Evolutionary conservation across 2,797 vertebrate genomes (phyloP).

Genomic region (Sebastes kiyomatsui): DNA sequence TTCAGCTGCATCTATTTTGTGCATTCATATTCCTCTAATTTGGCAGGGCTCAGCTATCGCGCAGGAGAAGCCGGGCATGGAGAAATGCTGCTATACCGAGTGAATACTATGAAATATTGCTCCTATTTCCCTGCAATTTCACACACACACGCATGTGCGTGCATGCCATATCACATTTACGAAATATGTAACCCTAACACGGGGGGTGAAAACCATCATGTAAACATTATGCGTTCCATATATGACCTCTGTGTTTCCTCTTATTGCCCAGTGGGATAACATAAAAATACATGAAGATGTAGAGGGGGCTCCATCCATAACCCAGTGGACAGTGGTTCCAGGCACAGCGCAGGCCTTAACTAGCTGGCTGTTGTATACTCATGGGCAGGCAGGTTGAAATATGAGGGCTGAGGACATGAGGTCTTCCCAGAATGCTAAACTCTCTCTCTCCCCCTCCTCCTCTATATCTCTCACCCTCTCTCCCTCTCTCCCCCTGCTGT

Average conservation of each 20-base stretch:
- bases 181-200: slow-evolving; percentile 5
- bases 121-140: neutral
- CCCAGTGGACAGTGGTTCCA: slow-evolving; percentile 69
- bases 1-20: slow-evolving; percentile 46
- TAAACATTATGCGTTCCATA: slow-evolving; percentile 67
- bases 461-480: slow-evolving; percentile 18
- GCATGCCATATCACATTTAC: slow-evolving; percentile 9
- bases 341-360: slow-evolving; percentile 69
- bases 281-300: slow-evolving; percentile 72
- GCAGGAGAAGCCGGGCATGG: slow-evolving; percentile 6
- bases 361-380: slow-evolving; percentile 75
- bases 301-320: slow-evolving; percentile 70
- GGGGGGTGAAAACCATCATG: slow-evolving; percentile 47
- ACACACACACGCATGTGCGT: neutral
- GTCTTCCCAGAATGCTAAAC: slow-evolving; percentile 79
- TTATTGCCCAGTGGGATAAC: slow-evolving; percentile 55
- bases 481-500: slow-evolving; percentile 39
- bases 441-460: slow-evolving; percentile 13
- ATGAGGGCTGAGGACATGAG: slow-evolving; percentile 72
- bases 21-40: slow-evolving; percentile 31
- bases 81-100: neutral
- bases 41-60: slow-evolving; percentile 15
- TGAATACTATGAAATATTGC: slow-evolving; percentile 13
- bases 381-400: slow-evolving; percentile 76
- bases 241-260: slow-evolving; percentile 61